Percentiles rank a stretch among this genome's conserved stretches.
These are phyloP conservation scores for Drosophila nannoptera DNA, from an alignment of 1,140 invertebrate species.

Conservation along the genomic window DNA sequence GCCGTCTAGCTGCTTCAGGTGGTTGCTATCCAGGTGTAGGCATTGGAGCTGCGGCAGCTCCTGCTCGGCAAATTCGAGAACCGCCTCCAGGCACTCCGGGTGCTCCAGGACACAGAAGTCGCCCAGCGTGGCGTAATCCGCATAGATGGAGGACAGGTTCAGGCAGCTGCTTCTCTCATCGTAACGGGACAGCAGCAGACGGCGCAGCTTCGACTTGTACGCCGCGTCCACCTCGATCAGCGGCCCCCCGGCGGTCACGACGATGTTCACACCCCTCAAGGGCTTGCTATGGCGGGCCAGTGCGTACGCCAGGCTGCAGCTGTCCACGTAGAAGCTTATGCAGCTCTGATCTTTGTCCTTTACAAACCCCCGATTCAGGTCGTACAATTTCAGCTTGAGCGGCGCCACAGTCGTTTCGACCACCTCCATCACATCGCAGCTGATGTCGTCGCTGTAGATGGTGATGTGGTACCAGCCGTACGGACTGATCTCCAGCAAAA, in stretches of 20 bases:
- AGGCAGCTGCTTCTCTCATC: slow-evolving; percentile 11
- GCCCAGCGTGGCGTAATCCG: slow-evolving; percentile 11
- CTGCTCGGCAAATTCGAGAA: slow-evolving; percentile 21
- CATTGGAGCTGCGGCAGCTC: slow-evolving; percentile 28
- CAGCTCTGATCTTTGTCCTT: slow-evolving; percentile 29
- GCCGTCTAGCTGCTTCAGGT: slow-evolving; percentile 19
- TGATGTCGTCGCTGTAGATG: slow-evolving; percentile 18
- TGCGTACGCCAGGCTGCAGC: slow-evolving; percentile 27
- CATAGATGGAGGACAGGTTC: slow-evolving; percentile 35
- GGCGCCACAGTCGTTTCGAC: slow-evolving; percentile 21
- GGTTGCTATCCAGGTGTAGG: slow-evolving; percentile 42
- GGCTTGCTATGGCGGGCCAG: no score
- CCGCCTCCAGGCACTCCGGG: slow-evolving; percentile 20
- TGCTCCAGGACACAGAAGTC: slow-evolving; percentile 44
- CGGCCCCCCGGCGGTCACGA: slow-evolving; percentile 31
- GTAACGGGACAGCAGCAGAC: slow-evolving; percentile 27
- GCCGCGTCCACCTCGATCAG: slow-evolving; percentile 2
- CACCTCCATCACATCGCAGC: slow-evolving; percentile 11
- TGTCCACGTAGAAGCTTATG: slow-evolving; percentile 49
- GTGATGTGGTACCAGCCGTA: slow-evolving; percentile 54
- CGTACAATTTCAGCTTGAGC: slow-evolving; percentile 6
- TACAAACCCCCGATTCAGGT: slow-evolving; percentile 42
- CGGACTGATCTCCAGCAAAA: slow-evolving; percentile 29
- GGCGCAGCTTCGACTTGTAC: slow-evolving; percentile 19
- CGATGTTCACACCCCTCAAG: neutral